A percentile compares a stretch with the other conserved stretches of the same genome.
Conservation (phyloP, 1,140 invertebrate species). For the Wasmannia auropunctata region DNA sequence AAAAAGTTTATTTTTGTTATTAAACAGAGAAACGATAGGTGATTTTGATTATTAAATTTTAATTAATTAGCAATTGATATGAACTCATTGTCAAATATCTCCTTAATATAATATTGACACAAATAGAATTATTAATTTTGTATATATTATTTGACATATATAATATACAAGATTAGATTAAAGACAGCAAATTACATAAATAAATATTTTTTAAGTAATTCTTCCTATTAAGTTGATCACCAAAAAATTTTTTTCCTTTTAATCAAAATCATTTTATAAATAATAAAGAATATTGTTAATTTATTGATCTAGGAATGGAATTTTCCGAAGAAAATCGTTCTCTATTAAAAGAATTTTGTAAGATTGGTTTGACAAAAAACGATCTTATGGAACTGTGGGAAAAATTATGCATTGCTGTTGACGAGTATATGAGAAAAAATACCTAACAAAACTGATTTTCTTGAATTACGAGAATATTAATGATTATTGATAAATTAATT, state of each 20-base stretch:
- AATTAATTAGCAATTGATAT: not conserved
- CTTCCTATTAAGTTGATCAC: not conserved
- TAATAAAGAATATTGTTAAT: not conserved
- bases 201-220: not conserved
- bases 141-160: not conserved
- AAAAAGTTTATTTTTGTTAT: not conserved
- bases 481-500: no score
- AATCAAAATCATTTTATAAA: not conserved
- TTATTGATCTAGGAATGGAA: conserved; percentile 39
- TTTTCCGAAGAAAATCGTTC: conserved; percentile 54
- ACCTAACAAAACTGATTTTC: not conserved
- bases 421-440: conserved; percentile 22
- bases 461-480: no score
- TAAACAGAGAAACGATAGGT: not conserved
- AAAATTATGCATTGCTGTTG: conserved; percentile 25
- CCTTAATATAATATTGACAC: not conserved
- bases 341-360: conserved; percentile 49
- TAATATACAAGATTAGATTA: not conserved
- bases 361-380: not conserved
- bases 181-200: not conserved
- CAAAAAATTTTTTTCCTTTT: not conserved
- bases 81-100: not conserved
- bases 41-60: not conserved
- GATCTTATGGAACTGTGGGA: conserved; percentile 47
- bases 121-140: not conserved